A percentile compares a stretch with the other conserved stretches of the same genome.
These are phyloP conservation scores for Condylura cristata DNA, from an alignment of 2,113 vertebrate genomes.

Conservation along the genomic window DNA sequence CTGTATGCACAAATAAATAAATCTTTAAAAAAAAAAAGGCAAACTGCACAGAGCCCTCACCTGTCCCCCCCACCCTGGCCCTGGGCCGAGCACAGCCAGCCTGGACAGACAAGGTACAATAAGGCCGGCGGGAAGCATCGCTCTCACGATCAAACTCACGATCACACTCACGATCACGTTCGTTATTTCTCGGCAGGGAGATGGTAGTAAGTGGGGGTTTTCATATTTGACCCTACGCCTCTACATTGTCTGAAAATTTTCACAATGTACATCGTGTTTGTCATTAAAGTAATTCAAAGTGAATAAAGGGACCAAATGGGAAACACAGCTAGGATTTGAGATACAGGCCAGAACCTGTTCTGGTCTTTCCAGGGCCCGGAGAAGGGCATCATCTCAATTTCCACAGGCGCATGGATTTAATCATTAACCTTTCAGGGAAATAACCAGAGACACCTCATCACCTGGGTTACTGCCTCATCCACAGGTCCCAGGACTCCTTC, in stretches of 20 bases:
- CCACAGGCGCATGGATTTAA: not conserved
- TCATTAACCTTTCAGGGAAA: not conserved
- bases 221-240: not conserved
- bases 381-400: not conserved
- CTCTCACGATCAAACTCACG: no score
- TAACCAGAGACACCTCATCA: not conserved
- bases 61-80: not conserved
- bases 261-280: not conserved
- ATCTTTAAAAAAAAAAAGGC: no score
- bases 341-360: not conserved
- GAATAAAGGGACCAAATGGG: not conserved
- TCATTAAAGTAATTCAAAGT: not conserved
- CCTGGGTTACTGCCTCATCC: not conserved
- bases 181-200: not conserved
- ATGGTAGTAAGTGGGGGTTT: not conserved
- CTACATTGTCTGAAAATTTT: not conserved
- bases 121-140: not conserved
- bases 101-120: not conserved
- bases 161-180: no score
- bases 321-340: not conserved
- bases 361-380: no score
- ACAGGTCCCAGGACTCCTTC: not conserved
- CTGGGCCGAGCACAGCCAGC: rapidly evolving
- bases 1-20: no score
- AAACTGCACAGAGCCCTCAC: not conserved